Evolutionary conservation across 2,113 vertebrate species (phyloP).

Genomic region (Prolemur simus): DNA sequence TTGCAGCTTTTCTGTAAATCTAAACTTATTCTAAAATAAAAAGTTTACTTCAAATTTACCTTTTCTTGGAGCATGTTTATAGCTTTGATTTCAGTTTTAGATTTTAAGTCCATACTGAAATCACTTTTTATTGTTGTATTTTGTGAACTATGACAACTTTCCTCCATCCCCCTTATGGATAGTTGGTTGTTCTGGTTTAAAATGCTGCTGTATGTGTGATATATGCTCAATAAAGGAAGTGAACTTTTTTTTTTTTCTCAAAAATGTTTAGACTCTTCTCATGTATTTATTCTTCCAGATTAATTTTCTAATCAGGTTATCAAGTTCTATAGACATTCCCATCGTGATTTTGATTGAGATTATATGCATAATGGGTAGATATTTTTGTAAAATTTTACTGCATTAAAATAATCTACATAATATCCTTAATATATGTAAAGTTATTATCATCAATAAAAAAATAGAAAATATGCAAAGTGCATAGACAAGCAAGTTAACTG

Average conservation of each 20-base stretch:
- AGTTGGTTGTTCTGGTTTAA: neutral
- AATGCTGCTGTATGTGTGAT: neutral
- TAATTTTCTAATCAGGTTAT: neutral
- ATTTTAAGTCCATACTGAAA: neutral
- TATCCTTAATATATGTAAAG: neutral
- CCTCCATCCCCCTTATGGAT: neutral
- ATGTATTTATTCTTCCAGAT: neutral
- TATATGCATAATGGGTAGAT: neutral
- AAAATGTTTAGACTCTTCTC: neutral
- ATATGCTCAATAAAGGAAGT: neutral
- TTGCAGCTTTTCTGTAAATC: neutral
- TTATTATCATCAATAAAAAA: neutral
- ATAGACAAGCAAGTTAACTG: neutral
- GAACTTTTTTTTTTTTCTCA: neutral
- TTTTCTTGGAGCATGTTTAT: neutral
- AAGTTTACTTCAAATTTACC: neutral
- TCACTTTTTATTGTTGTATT: neutral
- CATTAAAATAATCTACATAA: neutral
- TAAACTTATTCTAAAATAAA: neutral
- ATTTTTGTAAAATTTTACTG: neutral
- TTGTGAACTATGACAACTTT: neutral
- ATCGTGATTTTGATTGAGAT: constrained; percentile 5
- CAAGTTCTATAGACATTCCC: neutral
- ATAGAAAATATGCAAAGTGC: neutral
- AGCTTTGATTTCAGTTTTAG: neutral